Conservation (phyloP, 2,888 invertebrate genomes). For the Catocala sponsa region DNA sequence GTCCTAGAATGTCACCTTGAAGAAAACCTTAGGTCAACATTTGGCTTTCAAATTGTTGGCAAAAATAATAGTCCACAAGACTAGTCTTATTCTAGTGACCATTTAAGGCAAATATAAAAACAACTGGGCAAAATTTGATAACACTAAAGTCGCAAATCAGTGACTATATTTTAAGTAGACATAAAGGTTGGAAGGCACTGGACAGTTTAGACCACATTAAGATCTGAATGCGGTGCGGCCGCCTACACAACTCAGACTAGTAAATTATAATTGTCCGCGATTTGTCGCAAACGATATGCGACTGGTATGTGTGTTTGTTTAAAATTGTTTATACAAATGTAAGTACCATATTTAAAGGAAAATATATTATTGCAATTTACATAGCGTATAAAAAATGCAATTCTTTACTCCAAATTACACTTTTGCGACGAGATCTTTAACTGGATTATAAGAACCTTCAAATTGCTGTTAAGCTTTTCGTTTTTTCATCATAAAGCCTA, state of each 20-base stretch:
- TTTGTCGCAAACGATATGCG: conserved; percentile 43
- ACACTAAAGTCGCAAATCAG: conserved; percentile 30
- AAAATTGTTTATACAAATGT: neutral
- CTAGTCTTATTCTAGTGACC: no score
- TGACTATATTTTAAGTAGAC: conserved; percentile 19
- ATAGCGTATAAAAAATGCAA: neutral
- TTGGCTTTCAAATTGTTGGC: no score
- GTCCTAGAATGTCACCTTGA: no score
- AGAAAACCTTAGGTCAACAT: no score
- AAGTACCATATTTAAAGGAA: no score
- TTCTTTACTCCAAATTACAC: no score
- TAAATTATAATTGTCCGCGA: conserved; percentile 53
- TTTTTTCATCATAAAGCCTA: no score
- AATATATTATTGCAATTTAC: no score
- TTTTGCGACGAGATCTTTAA: no score
- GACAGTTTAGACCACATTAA: conserved; percentile 53
- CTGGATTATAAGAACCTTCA: no score
- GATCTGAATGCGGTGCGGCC: conserved; percentile 43
- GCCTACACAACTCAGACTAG: conserved; percentile 45
- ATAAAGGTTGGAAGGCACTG: conserved; percentile 50
- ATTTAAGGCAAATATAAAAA: conserved; percentile 8
- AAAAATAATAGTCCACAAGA: no score
- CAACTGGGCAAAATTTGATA: conserved; percentile 19
- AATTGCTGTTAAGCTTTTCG: no score
- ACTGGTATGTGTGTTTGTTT: neutral